A percentile compares a stretch with the other conserved stretches of the same genome.
These are phyloP conservation scores for Pocota personata DNA, from an alignment of 2,888 invertebrate genomes.

Conservation along the genomic window DNA sequence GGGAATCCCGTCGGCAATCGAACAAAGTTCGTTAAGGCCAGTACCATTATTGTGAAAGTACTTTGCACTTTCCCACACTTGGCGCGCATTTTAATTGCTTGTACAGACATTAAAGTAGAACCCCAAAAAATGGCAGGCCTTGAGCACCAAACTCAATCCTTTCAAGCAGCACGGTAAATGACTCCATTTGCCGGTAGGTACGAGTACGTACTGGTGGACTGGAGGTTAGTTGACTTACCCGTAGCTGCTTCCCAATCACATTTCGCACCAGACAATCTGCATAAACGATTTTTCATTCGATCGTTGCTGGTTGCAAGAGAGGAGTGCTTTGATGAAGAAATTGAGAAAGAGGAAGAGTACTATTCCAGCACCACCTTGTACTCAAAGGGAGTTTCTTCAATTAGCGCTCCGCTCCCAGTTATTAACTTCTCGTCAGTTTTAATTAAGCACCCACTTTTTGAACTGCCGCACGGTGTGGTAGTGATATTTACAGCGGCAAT, in stretches of 20 bases:
- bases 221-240: conserved; percentile 58
- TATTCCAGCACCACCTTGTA: conserved; percentile 41
- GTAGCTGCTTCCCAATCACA: conserved; percentile 65
- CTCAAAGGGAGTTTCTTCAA: conserved; percentile 73
- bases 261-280: conserved; percentile 67
- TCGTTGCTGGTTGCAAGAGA: conserved; percentile 36
- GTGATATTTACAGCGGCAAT: conserved; percentile 48
- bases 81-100: conserved; percentile 61
- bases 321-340: conserved; percentile 41
- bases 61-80: conserved; percentile 53
- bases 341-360: conserved; percentile 21
- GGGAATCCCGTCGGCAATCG: conserved; percentile 53
- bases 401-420: conserved; percentile 76
- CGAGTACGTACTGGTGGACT: background rate
- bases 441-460: conserved; percentile 76
- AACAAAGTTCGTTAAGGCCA: conserved; percentile 46
- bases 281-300: conserved; percentile 70
- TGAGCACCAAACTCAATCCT: conserved; percentile 46
- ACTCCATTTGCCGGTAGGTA: conserved; percentile 54
- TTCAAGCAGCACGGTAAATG: conserved; percentile 44
- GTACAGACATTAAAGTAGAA: conserved; percentile 54
- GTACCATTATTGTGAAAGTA: conserved; percentile 42
- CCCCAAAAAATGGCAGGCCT: conserved; percentile 49
- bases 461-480: conserved; percentile 35
- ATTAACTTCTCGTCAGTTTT: conserved; percentile 78